Percentiles rank a stretch among this genome's conserved stretches.
Evolutionary conservation across 1,140 invertebrate species (phyloP).

Genomic region (Anastrepha obliqua): DNA sequence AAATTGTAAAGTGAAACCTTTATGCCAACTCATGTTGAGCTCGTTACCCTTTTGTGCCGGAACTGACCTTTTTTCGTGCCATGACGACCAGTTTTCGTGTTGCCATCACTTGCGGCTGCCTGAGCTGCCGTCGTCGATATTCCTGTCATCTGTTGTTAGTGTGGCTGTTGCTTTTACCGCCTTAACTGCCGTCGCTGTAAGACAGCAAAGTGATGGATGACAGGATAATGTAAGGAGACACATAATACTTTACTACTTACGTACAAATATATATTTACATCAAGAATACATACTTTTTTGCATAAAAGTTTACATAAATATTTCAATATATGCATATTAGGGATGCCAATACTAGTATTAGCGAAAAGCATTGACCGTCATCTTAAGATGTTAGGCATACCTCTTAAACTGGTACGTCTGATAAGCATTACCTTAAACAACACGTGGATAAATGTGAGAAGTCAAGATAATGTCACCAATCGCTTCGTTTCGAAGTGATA

Average conservation of each 20-base stretch:
- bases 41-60: constrained; percentile 47
- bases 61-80: constrained; percentile 41
- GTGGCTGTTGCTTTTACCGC: constrained; percentile 60
- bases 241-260: constrained; percentile 54
- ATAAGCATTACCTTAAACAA: too few species aligned
- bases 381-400: too few species aligned
- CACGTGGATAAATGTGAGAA: too few species aligned
- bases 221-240: constrained; percentile 73
- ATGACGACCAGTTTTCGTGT: constrained; percentile 17
- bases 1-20: constrained; percentile 69
- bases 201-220: constrained; percentile 70
- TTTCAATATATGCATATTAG: too few species aligned
- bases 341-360: too few species aligned
- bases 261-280: too few species aligned
- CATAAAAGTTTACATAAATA: too few species aligned
- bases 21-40: constrained; percentile 72
- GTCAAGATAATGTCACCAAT: too few species aligned
- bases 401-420: too few species aligned
- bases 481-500: too few species aligned
- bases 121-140: neutral
- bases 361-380: too few species aligned
- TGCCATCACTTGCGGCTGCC: neutral
- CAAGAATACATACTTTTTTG: too few species aligned
- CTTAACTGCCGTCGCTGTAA: constrained; percentile 23
- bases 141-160: neutral